Evolutionary conservation across 2,113 vertebrate genomes (phyloP).

Genomic region (Xiphophorus couchianus): DNA sequence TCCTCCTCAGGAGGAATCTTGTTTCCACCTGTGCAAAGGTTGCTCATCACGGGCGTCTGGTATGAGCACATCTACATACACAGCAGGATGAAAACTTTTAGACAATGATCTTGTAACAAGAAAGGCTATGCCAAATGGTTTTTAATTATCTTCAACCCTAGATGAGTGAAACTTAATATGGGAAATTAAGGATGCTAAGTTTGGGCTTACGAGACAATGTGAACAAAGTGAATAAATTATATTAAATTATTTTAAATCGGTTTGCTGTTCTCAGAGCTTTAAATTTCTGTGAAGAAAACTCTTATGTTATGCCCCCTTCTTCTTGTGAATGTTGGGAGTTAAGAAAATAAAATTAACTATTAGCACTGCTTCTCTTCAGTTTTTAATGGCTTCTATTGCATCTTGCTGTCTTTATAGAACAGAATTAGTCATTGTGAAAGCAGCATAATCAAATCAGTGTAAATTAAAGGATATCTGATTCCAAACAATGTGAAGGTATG

Average conservation of each 20-base stretch:
- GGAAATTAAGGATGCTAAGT: constrained; percentile 83
- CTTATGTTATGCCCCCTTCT: constrained; percentile 3
- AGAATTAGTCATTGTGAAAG: constrained; percentile 15
- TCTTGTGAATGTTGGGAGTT: constrained; percentile 19
- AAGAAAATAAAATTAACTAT: constrained; percentile 23
- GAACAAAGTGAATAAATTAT: constrained; percentile 75
- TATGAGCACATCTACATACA: too few relatives aligned
- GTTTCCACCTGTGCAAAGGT: too few relatives aligned
- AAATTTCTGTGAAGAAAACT: constrained; percentile 32
- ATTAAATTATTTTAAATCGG: constrained; percentile 55
- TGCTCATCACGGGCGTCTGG: too few relatives aligned
- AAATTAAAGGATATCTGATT: constrained; percentile 28
- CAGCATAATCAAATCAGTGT: constrained; percentile 4
- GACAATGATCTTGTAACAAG: too few relatives aligned
- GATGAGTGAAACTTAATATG: constrained; percentile 82
- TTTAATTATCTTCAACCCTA: constrained; percentile 84
- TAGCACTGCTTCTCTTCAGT: constrained; percentile 29
- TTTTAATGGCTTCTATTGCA: constrained; percentile 24
- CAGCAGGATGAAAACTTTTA: too few relatives aligned
- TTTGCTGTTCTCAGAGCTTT: constrained; percentile 57
- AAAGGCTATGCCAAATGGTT: constrained; percentile 64
- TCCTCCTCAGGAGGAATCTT: too few relatives aligned
- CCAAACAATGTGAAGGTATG: background rate
- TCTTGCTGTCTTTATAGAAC: constrained; percentile 34
- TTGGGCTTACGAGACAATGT: constrained; percentile 72